Percentiles rank a stretch among this genome's conserved stretches.
Conservation (phyloP, 2,888 invertebrate genomes). For the Azorinus chamasolen region DNA sequence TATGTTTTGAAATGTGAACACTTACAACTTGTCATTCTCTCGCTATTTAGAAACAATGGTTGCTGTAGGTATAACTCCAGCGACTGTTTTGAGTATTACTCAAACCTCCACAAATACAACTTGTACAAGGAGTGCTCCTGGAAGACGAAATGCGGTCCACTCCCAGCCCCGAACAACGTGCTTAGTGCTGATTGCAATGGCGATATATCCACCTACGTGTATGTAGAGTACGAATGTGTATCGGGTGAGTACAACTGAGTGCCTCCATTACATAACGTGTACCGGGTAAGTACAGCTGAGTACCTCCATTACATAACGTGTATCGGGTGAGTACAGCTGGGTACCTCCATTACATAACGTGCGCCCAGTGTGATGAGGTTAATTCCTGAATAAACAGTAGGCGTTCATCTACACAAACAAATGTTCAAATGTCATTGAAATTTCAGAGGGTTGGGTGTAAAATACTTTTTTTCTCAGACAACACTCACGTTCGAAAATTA, state of each 20-base stretch:
- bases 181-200: conserved; percentile 8
- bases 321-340: conserved; percentile 27
- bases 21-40: no score
- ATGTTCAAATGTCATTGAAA: no score
- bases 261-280: no score
- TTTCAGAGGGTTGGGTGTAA: no score
- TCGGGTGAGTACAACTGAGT: conserved; percentile 25
- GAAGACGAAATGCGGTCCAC: conserved; percentile 22
- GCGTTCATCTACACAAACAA: no score
- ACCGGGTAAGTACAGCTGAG: conserved; percentile 27
- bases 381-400: no score
- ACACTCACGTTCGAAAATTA: no score
- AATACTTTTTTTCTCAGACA: no score
- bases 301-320: no score
- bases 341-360: no score
- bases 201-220: conserved; percentile 25
- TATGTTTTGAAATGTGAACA: no score
- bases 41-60: conserved; percentile 2
- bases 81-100: conserved; percentile 41
- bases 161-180: conserved; percentile 28
- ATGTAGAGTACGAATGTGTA: conserved; percentile 39
- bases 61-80: conserved; percentile 27
- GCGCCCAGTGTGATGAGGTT: conserved; percentile 39
- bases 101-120: conserved; percentile 34
- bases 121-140: conserved; percentile 34